Evolutionary conservation across 2,113 vertebrate species (phyloP), one percentile per base, ranked within the genome.

Genomic region (Parus major): DNA sequence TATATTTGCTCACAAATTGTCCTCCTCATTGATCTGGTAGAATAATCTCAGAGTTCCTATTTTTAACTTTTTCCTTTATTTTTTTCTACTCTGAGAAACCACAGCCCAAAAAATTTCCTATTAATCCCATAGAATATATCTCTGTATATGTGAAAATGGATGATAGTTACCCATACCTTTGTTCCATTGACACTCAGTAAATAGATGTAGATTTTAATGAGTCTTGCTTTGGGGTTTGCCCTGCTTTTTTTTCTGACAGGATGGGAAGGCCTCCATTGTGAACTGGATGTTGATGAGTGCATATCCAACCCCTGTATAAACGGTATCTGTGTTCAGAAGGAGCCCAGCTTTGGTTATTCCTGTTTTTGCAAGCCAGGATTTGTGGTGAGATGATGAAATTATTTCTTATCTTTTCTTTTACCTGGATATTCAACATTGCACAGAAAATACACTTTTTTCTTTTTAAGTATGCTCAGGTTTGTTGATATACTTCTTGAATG

Each of bases 291-390:
- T 97, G 98, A 99, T 97, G 99, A 99, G 96, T 99, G 99, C 97
- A 96, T 98, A 95, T 98, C 98, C 71, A 98, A 97, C 90, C 98
- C 98, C 66, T 99, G 99, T 97, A 97, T 98, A 97, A 98, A 99
- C 94, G 99, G 98, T 59, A 98, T 99, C 95, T 99, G 98, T 96
- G 97, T 98, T 87, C 98, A 99, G 97, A 98, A 98, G 39, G 97
- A 98, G 88, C 98, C 98, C 16, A 95, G 98, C 96, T 98, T 98
- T 53, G 98, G 98, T 97, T 99, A 98, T 95, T 98, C 98, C 94
- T 99, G 99, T 97, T 99, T 98, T 97, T 99, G 99, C 97, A 98
- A 97, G 84, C 98, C 98, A 89, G 98, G 98, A 98, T 99, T 98
- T 98, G 98, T 99, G 98, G 99, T 99, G 95, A 98, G 98, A 84